These are phyloP conservation scores for Cephalophus harveyi DNA, from an alignment of 2,113 vertebrate genomes.

Conservation along the genomic window DNA sequence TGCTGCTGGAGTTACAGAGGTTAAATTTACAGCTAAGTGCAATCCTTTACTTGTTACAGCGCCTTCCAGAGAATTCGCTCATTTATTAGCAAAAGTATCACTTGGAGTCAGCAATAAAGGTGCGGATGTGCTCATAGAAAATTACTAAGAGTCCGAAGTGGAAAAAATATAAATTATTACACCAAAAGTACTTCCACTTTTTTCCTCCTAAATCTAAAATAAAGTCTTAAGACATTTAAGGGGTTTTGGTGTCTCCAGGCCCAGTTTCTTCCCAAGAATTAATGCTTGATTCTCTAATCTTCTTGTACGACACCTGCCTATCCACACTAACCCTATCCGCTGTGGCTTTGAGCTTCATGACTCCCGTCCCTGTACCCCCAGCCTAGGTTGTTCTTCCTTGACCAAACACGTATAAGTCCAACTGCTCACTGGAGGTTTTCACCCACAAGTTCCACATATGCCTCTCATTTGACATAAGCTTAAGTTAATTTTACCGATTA, in stretches of 20 bases:
- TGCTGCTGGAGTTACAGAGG: constrained; percentile 34
- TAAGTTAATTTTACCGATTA: neutral
- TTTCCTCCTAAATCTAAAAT: neutral
- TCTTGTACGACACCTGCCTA: neutral
- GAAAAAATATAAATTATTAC: neutral
- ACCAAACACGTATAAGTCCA: neutral
- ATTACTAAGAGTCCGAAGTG: neutral
- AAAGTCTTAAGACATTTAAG: neutral
- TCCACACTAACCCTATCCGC: fast-evolving
- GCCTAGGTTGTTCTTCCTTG: neutral
- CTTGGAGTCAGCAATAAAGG: constrained; percentile 46
- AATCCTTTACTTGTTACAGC: constrained; percentile 18
- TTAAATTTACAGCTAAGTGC: constrained; percentile 39
- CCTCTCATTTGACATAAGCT: neutral
- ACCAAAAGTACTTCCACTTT: neutral
- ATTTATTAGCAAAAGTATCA: constrained; percentile 57
- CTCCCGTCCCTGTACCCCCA: neutral
- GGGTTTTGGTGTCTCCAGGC: neutral
- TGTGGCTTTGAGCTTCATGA: too few species aligned
- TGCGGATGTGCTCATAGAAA: neutral
- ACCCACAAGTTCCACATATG: neutral
- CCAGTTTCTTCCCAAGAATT: neutral
- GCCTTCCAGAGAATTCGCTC: constrained; percentile 39
- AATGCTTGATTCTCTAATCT: neutral
- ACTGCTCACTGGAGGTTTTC: neutral